Base-by-base conservation (phyloP, 2,797 vertebrate species). In the Chelon auratus region DNA sequence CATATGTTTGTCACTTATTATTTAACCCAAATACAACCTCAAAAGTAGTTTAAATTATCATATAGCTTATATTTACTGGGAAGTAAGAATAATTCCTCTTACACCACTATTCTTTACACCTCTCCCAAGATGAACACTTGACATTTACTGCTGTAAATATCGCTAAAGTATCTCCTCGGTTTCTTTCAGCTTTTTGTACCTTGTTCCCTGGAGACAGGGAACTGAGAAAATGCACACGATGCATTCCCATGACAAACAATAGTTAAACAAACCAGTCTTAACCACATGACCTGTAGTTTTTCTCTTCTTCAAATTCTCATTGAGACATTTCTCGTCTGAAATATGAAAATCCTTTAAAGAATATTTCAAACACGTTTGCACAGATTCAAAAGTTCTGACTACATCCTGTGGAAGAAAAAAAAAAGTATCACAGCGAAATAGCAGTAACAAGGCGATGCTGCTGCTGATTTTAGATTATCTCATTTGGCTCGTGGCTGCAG, bases 401-500 rank as follows among this genome's bases (percentile, higher is more conserved):
- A 55, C 56, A 65, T 84, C 80, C 71, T 83, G 81, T 63, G 55
- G 26, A 52, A 26, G 64, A 47, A 17, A 43, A 14, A 43, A 5
- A 55, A 54, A 57, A 17, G 26, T 20, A 78, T 36, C 77, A 79
- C 48, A 59, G 48, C 2, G 71, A 51, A 45, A 89, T 63, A 81
- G 76, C 74, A 86, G 82, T 75, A 76, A 86, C 22, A 60, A 81
- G 54, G 78, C 78, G 78, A 89, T 81, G 68, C 68, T 60, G 75
- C 75, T 72, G 81, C 83, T 87, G 85, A 78, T 91, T 90, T 90
- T 81, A 88, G 81, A 91, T 92, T 30, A 78, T 88, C 78, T 87
- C 64, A 84, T 89, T 90, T 92, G 80, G 85, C 86, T 77, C 80
- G 15, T 52, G 62, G 60, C 55, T 71, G 51, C 65, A 80, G 30